Percentiles rank a stretch among this genome's conserved stretches.
These are phyloP conservation scores for Eristalis tenax DNA, from an alignment of 2,888 invertebrate species.

Conservation along the genomic window DNA sequence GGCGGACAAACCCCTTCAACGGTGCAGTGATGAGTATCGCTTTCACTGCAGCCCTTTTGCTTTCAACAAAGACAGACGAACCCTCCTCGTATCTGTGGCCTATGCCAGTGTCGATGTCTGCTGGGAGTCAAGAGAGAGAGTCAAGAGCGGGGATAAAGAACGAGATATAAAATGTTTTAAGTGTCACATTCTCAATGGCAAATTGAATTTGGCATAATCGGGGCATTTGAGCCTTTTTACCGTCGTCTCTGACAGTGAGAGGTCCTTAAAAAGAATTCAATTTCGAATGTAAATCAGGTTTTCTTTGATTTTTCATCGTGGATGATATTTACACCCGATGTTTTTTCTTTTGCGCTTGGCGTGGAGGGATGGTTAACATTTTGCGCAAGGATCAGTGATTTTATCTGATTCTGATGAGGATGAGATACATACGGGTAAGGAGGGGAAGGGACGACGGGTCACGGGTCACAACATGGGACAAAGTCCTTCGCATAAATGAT, in stretches of 20 bases:
- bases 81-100: neutral
- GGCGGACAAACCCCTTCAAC: slow-evolving; percentile 56
- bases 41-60: slow-evolving; percentile 47
- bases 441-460: slow-evolving; percentile 3
- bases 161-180: slow-evolving; percentile 64
- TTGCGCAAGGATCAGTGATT: slow-evolving; percentile 47
- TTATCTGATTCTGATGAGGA: slow-evolving; percentile 41
- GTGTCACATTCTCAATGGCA: slow-evolving; percentile 73
- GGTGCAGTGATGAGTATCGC: slow-evolving; percentile 63
- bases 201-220: slow-evolving; percentile 76
- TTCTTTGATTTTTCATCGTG: slow-evolving; percentile 74
- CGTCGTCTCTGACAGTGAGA: neutral
- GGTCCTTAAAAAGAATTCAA: slow-evolving; percentile 75
- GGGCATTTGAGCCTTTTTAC: slow-evolving; percentile 71
- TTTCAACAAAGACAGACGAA: neutral
- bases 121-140: slow-evolving; percentile 4
- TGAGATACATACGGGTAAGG: neutral
- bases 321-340: slow-evolving; percentile 54
- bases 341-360: neutral
- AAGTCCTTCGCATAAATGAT: slow-evolving; percentile 47
- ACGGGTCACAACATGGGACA: slow-evolving; percentile 14
- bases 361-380: slow-evolving; percentile 1
- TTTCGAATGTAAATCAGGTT: slow-evolving; percentile 78
- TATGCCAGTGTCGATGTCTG: neutral
- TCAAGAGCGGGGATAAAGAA: slow-evolving; percentile 15